phyloP scores from a whole-genome alignment of 2,113 vertebrate species.

The Mirza zaza region DNA sequence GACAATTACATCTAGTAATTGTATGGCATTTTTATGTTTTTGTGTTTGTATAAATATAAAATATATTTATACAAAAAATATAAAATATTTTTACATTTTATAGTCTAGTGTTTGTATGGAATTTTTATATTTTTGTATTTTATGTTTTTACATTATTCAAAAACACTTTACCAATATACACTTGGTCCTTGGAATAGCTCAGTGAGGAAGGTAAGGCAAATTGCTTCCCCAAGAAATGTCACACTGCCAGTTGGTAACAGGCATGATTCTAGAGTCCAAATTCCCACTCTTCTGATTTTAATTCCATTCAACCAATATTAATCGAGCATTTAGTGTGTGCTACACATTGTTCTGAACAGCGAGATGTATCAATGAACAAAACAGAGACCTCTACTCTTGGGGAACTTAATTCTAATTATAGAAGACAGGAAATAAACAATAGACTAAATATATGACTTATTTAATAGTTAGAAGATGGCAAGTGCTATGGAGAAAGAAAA shows the following conservation, averaged over 20 bases:
- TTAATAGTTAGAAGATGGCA: neutral
- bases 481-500: neutral
- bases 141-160: neutral
- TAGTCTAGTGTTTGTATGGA: neutral
- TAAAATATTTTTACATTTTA: no score
- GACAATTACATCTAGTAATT: conserved; percentile 2
- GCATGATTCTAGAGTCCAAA: neutral
- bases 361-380: neutral
- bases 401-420: neutral
- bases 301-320: neutral
- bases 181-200: neutral
- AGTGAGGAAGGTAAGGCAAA: neutral
- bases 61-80: no score
- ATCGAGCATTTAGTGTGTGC: neutral
- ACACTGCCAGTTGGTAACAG: neutral
- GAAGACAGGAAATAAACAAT: neutral
- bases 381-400: neutral
- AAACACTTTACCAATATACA: neutral
- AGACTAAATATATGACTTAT: neutral
- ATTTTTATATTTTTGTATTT: conserved; percentile 4
- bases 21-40: neutral
- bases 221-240: neutral
- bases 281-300: neutral
- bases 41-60: no score
- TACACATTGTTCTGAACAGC: neutral